Percentiles rank a stretch among this genome's conserved stretches.
Evolutionary conservation across 2,888 invertebrate genomes (phyloP).

Genomic region (Steinernema hermaphroditum): DNA sequence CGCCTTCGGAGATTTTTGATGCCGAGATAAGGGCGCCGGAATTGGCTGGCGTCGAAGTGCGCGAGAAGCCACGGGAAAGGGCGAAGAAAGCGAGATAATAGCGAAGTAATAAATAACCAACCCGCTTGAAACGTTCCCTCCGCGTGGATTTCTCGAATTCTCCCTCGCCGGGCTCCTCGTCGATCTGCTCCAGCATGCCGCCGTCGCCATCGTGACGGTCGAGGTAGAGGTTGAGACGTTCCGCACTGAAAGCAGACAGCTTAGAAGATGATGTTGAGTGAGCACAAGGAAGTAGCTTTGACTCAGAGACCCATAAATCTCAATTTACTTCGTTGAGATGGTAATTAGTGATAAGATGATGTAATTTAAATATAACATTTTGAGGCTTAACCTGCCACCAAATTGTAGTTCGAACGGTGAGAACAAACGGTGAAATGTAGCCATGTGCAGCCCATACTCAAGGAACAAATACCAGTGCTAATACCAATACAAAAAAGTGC

Average conservation of each 20-base stretch:
- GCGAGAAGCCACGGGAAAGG: not conserved
- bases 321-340: no score
- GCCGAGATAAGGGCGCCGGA: constrained; percentile 22
- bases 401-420: constrained; percentile 15
- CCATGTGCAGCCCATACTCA: no score
- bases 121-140: constrained; percentile 28
- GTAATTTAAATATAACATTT: no score
- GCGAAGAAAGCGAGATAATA: constrained; percentile 9
- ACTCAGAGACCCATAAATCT: no score
- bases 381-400: no score
- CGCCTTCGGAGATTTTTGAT: constrained; percentile 14
- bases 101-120: constrained; percentile 16
- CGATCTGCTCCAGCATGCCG: constrained; percentile 41
- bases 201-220: constrained; percentile 50
- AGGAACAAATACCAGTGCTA: no score
- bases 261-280: no score
- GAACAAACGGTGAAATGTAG: no score
- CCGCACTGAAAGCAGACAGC: constrained; percentile 58
- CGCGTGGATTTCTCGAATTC: constrained; percentile 18
- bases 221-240: constrained; percentile 65
- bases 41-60: not conserved
- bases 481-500: no score
- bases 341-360: no score
- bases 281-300: no score
- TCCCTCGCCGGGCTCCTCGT: constrained; percentile 40